Percentiles rank a stretch among this genome's conserved stretches.
These are phyloP conservation scores for Catocala nupta DNA, from an alignment of 2,888 invertebrate genomes.

Conservation along the genomic window DNA sequence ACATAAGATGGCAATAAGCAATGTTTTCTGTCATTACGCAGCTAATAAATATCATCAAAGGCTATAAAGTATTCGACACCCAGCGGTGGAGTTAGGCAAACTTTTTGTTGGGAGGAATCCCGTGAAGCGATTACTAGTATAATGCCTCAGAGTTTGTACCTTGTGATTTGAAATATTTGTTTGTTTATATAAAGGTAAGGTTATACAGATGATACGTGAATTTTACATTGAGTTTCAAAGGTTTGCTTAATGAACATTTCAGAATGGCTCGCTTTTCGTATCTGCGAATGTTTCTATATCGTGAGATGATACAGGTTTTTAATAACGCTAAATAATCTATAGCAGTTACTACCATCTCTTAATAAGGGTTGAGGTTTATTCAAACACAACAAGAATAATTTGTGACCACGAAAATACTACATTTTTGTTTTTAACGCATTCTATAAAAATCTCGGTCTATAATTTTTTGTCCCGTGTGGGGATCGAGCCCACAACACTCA, in stretches of 20 bases:
- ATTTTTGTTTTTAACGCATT: too few species aligned
- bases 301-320: too few species aligned
- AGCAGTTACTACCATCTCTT: too few species aligned
- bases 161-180: constrained; percentile 32
- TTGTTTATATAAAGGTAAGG: constrained; percentile 29
- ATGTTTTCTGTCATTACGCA: constrained; percentile 46
- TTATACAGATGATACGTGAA: constrained; percentile 8
- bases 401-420: too few species aligned
- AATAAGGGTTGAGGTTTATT: too few species aligned
- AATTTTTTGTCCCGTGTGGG: too few species aligned
- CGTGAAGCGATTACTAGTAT: constrained; percentile 33
- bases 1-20: constrained; percentile 35
- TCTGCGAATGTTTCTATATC: too few species aligned
- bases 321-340: too few species aligned
- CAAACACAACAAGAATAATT: too few species aligned
- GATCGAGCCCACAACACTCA: too few species aligned
- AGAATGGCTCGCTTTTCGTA: too few species aligned
- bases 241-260: background rate
- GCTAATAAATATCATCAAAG: constrained; percentile 40
- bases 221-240: background rate
- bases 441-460: too few species aligned
- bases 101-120: constrained; percentile 41
- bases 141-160: constrained; percentile 24
- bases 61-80: constrained; percentile 39
- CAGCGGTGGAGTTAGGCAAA: constrained; percentile 26